Percentiles rank a stretch among this genome's conserved stretches.
phyloP scores from a whole-genome alignment of 2,113 vertebrate species.

The Lasiurus cinereus region DNA sequence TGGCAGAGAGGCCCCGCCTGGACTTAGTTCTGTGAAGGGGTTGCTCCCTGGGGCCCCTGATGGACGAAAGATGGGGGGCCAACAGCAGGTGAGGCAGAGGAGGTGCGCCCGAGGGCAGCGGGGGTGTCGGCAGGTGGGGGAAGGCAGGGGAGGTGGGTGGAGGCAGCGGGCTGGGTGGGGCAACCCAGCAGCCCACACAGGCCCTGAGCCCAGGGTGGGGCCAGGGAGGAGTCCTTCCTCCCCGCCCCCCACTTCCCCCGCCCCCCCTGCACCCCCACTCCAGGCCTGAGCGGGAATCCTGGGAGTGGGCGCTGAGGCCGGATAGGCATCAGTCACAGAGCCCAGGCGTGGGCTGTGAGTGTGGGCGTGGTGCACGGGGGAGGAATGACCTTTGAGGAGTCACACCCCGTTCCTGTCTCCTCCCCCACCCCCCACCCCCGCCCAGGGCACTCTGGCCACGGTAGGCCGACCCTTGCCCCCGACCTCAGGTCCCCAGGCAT shows the following conservation, averaged over 20 bases:
- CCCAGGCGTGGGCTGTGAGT: fast-evolving
- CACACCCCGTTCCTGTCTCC: background rate
- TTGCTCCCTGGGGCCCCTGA: background rate
- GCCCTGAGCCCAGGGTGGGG: background rate
- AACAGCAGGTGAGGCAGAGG: background rate
- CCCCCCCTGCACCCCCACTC: too few relatives aligned
- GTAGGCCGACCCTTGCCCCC: background rate
- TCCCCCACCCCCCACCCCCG: background rate
- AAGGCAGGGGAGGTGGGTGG: background rate
- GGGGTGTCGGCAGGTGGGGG: background rate
- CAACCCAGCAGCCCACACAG: background rate
- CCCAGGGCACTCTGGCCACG: background rate
- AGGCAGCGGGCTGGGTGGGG: background rate
- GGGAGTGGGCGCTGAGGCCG: background rate
- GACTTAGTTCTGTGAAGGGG: background rate
- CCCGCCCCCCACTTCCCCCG: too few relatives aligned
- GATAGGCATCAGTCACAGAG: background rate
- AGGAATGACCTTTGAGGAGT: background rate
- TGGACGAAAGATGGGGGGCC: background rate
- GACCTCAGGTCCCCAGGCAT: background rate
- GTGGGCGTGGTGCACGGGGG: background rate
- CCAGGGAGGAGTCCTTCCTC: background rate
- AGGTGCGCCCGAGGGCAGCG: background rate
- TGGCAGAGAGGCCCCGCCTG: background rate
- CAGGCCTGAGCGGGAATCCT: background rate